Evolutionary conservation across 2,888 invertebrate species (phyloP), one percentile per base, ranked within the genome.

Genomic region (Plusia festucae): DNA sequence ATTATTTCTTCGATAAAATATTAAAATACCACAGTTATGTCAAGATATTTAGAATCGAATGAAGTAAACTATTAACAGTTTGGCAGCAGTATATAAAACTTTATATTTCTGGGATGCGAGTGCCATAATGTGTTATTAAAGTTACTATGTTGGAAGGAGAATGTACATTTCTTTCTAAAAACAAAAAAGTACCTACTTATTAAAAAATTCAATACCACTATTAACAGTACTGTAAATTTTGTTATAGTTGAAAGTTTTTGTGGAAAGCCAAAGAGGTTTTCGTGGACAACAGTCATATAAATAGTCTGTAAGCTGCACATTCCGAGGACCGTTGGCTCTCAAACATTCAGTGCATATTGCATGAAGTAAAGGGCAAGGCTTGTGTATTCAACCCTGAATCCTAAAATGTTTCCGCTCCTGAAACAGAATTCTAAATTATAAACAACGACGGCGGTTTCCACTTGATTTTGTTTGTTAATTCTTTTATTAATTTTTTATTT

Each of bases 391-490:
- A 11, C 18, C 40, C 22, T 16, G 22, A 52, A 52, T 16, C 51
- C 40, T 49, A 20, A 40, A 40, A n/a, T n/a, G 40, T 20, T 49
- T 49, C 46, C 46, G 46, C 20, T 49, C 18, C 46, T 44, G 44
- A 8, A 49, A 9, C 20, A 49, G 18, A 9, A 18, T 49, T 20
- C 18, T 49, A 49, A 18, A 49, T 49, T 49, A 49, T 49, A 46
- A 46, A 49, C 46, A 49, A 9, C 20, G 46, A 15, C 3, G 11
- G 46, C 46, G 46, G 46, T 49, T 49, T 18, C 46, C 9, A 40
- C 40, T 49, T 49, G 46, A 18, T 9, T 49, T 49, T 49, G 46
- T 18, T 20, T 49, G 46, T 49, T 49, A 49, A 20, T 49, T 49
- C 46, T 20, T 49, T 18, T 49, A 49, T 49, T 49, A 49, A 8